Base-by-base conservation (phyloP, 2,113 vertebrate genomes). In the Pungitius pungitius region DNA sequence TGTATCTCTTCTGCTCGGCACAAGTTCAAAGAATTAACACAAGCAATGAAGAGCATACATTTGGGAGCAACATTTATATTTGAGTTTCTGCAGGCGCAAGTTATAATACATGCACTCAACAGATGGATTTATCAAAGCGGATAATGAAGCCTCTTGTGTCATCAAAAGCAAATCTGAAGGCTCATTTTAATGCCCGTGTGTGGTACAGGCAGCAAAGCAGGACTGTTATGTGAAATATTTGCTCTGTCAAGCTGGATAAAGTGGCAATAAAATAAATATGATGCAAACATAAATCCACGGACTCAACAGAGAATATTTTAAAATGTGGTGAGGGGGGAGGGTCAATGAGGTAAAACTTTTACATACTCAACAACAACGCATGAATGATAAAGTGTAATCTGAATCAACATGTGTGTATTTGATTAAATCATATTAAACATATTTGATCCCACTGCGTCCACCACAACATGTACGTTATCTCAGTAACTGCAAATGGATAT, bases 21-120 rank as follows among this genome's bases (percentile, higher is more conserved):
- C n/a, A 40, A 4, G 60, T 74, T 77, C 55, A 67, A 73, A 70
- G 39, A 30, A 30, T 43, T 52, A 66, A 49, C 57, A 75, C 26
- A 58, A 79, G 78, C 58, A 43, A 74, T 78, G 24, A 72, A 72
- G 8, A 13, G 30, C 45, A 66, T 40, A 55, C 40, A 27, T 65
- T 27, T 61, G 45, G 62, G 42, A 67, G 61, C 37, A 35, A 6
- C 17, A 62, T 72, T 58, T 74, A 58, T 51, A 57, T 52, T 67
- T 69, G 20, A 80, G 59, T 43, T 61, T 42, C 20, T 33, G 39
- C 8, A 3, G 30, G 11, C n/a, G 58, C 20, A 57, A 54, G 51
- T 81, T 69, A 69, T 67, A 73, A 61, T 20, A 40, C 27, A 65
- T 64, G 49, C 30, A 49, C 11, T 65, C 11, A 17, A 27, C 60